Base-by-base conservation (phyloP, 2,888 invertebrate genomes). In the Drosophila helvetica region DNA sequence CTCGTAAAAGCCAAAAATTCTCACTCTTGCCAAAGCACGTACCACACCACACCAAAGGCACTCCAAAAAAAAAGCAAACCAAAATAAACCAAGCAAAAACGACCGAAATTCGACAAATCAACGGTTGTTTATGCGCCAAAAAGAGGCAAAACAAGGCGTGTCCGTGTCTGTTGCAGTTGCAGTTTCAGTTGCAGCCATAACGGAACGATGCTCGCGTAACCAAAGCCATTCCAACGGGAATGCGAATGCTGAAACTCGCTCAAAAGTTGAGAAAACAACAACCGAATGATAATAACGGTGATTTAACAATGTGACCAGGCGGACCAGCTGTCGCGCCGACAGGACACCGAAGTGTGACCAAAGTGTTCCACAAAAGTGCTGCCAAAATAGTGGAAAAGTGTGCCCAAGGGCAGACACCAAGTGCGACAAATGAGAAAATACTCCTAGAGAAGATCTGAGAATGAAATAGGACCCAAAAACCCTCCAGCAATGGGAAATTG, bases 171-270 rank as follows among this genome's bases (percentile, higher is more conserved):
- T 69, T 69, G 66, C 46, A 60, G 55, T 68, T 68, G 65, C 67
- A 69, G 55, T 68, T 68, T 68, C 67, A 69, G 70, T 67, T 67
- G 70, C 51, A 52, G 69, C 65, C 65, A 66, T 66, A 66, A 66
- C 65, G 65, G 65, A 66, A 59, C 48, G 69, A 57, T 70, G 67
- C 51, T 69, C 67, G 59, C 71, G 66, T 67, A 66, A 66, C 65
- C 65, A 7, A n/a, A 38, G 38, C 38, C 38, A 38, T 38, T 15
- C 4, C 33, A 33, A 12, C 3, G 30, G 30, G 30, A 33, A 33
- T 12, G 33, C 22, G 22, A 22, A 22, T 22, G 22, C 19, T 19
- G 1, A 19, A 19, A 19, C 1, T 19, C 19, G 19, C 19, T 2
- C 19, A 38, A 38, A 38, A 38, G 38, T 38, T 15, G 38, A 38